These are phyloP conservation scores for cattle (Bos taurus) DNA, from an alignment of 2,113 vertebrate genomes.

Conservation along the genomic window ARS-UCD2.0 NC_037344.1:35109501-35110000, in stretches of 20 bases:
- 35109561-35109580: not conserved
- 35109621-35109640: not conserved
- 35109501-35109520: not conserved
- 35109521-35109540: not conserved
- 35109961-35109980: not conserved
- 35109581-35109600: not conserved
- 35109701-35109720: not conserved
- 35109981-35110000: not conserved
- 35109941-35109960: not conserved
- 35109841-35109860: constrained; percentile 64
- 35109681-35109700: not conserved
- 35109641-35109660: not conserved
- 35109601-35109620: not conserved
- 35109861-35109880: not conserved
- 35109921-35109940: not conserved
- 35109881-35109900: constrained; percentile 25
- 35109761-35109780: not conserved
- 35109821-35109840: constrained; percentile 39
- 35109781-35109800: not conserved
- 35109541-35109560: not conserved
- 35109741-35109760: constrained; percentile 29
- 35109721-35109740: not conserved
- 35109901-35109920: constrained; percentile 34
- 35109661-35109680: not conserved
- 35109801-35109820: not conserved